Percentiles rank a stretch among this genome's conserved stretches.
phyloP scores from a whole-genome alignment of 1,140 invertebrate species.

The Yoshiicerus persimilis region DNA sequence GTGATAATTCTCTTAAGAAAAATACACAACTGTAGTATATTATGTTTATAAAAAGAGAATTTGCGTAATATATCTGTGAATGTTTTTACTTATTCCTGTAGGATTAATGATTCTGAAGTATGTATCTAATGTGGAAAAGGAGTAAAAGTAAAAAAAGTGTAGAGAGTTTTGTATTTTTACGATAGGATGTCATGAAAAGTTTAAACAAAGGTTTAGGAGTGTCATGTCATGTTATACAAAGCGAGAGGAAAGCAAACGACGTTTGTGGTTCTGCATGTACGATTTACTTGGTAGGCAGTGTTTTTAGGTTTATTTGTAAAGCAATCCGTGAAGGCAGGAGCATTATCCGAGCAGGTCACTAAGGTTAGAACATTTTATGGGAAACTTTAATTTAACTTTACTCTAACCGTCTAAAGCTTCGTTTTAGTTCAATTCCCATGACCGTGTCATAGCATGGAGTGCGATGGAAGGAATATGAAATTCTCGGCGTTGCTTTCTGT shows the following conservation, averaged over 20 bases:
- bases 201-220: background rate
- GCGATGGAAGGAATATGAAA: background rate
- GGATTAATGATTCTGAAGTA: background rate
- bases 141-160: background rate
- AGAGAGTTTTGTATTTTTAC: background rate
- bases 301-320: background rate
- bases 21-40: too few relatives aligned
- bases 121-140: background rate
- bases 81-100: background rate
- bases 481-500: background rate
- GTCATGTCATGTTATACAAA: background rate
- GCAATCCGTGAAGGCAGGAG: background rate
- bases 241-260: background rate
- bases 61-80: too few relatives aligned
- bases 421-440: slow-evolving; percentile 44
- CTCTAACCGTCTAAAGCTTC: background rate
- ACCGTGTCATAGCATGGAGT: slow-evolving; percentile 21
- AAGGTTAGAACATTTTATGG: slow-evolving; percentile 43
- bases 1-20: too few relatives aligned
- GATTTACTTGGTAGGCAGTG: background rate
- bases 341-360: slow-evolving; percentile 24
- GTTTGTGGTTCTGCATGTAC: background rate
- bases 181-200: background rate
- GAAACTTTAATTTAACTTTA: slow-evolving; percentile 44
- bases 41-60: too few relatives aligned